Base-by-base conservation (phyloP, 35 echinoderm and acorn worm genomes). In the Acanthaster planci region DNA sequence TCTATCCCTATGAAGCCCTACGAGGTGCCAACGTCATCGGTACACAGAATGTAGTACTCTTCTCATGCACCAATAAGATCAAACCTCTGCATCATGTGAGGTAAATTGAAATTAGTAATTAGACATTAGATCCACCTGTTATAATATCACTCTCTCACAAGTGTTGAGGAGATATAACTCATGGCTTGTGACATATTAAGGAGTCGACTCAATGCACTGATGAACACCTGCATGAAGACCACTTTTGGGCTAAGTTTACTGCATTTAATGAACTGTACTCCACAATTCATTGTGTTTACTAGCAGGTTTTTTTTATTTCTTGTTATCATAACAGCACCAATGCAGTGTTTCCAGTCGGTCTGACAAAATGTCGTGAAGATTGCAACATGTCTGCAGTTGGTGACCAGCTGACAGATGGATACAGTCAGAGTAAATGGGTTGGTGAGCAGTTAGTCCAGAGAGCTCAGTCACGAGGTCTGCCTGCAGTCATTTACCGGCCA, bases 21-120 rank as follows among this genome's bases (percentile, higher is more conserved):
- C 64, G 80, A 23, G 87, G 87, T 67, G 80, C 79, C 7, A 89
- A 90, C 38, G 87, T 90, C 15, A 37, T 83, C 37, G 87, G 87
- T 5, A 90, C 87, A 9, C 87, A 83, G 51, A 90, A 90, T 39
- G 51, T 82, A 1, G 79, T 90, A 0, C 80, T 68, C 4, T 90
- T 90, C 76, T 58, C 87, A 55, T 90, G 79, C 67, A 90, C 87
- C 60, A 90, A 90, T 57, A 90, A 90, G 64, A 90, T 90, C 42
- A 90, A 90, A 77, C 87, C 87, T 77, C 80, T 90, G 29, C 87
- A 90, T 52, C 42, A 90, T 38, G 82, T 89, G 17, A 90, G 87
- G 87, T 90, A 60, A 88, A n/a, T n/a, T n/a, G 51, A 51, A 30
- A 77, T 34, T 37, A 52, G 19, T 15, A 78, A 36, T 77, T 16